Evolutionary conservation across 2,797 vertebrate species (phyloP), one percentile per base, ranked within the genome.

Genomic region (Bradypodion ventrale): DNA sequence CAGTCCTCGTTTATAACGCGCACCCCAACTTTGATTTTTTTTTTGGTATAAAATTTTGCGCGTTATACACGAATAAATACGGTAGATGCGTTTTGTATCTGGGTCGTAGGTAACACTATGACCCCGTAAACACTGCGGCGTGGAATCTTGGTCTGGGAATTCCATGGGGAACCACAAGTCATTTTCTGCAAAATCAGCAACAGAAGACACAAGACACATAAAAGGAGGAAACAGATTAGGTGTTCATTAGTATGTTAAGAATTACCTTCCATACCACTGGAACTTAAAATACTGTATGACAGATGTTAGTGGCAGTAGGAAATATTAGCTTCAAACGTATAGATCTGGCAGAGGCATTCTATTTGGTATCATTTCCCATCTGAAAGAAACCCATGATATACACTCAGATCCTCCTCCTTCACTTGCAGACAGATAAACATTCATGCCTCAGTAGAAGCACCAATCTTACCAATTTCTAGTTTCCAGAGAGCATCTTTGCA

Each of bases 91-190:
- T 87, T 97, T 97, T 73, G 96, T 96, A 63, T 97, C 97, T 0
- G 96, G 96, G 94, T 98, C 97, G 0, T 95, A 98, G 73, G 97
- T 97, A 0, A 97, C 97, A 1, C 97, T 96, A 92, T 97, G 97
- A 83, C 98, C 98, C 66, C 89, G 88, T 75, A 97, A 92, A 85
- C 94, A 94, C 0, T 78, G 94, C 0, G 96, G 97, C 25, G 84
- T 80, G 2, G 94, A 83, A 32, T 94, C 96, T 65, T 93, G 92
- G 46, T 90, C 66, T 74, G 96, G 92, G 23, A 95, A 93, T 90
- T 90, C 94, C 95, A 98, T 90, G 35, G 97, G 97, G 87, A 97
- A 96, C 98, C 98, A 98, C 88, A 97, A 97, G 91, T 98, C 96
- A 83, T 89, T 95, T 78, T 98, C 98, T 98, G 94, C 59, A 12